These are phyloP conservation scores for Apantesis nais DNA, from an alignment of 2,888 invertebrate genomes.

Conservation along the genomic window DNA sequence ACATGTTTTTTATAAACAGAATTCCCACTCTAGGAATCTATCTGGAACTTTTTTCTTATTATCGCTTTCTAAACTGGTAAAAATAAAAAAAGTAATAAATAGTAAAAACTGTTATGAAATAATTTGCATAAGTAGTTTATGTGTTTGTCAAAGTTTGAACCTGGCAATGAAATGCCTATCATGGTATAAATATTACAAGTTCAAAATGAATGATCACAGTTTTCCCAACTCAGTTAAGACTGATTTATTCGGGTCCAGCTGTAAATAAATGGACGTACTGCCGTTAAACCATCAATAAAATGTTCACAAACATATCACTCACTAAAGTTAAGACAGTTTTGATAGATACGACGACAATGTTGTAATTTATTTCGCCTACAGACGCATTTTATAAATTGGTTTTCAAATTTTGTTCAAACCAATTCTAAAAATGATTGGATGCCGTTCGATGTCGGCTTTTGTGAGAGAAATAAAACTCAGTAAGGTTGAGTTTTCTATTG, in stretches of 20 bases:
- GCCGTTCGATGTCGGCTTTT: conserved; percentile 18
- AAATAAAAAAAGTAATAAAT: background rate
- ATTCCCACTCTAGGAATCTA: no score
- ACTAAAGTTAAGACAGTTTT: conserved; percentile 54
- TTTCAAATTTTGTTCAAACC: conserved; percentile 39
- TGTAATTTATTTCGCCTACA: conserved; percentile 39
- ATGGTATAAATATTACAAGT: conserved; percentile 51
- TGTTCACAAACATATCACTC: conserved; percentile 66
- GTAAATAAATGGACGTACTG: conserved; percentile 64
- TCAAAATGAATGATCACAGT: conserved; percentile 69
- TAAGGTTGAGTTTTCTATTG: conserved; percentile 7
- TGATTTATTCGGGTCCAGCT: conserved; percentile 71
- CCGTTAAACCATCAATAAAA: conserved; percentile 71
- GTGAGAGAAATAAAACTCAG: conserved; percentile 7
- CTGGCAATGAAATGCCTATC: conserved; percentile 32
- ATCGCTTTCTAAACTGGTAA: background rate
- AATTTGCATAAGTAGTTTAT: conserved; percentile 32
- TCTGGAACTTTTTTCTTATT: no score
- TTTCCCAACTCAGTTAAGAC: conserved; percentile 59
- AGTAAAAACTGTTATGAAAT: conserved; percentile 20
- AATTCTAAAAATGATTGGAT: conserved; percentile 28
- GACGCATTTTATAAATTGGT: conserved; percentile 37
- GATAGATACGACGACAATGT: conserved; percentile 49
- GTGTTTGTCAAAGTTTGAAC: conserved; percentile 32
- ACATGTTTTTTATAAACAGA: no score